Base-by-base conservation (phyloP, 2,888 invertebrate genomes). In the Brachyptera putata region DNA sequence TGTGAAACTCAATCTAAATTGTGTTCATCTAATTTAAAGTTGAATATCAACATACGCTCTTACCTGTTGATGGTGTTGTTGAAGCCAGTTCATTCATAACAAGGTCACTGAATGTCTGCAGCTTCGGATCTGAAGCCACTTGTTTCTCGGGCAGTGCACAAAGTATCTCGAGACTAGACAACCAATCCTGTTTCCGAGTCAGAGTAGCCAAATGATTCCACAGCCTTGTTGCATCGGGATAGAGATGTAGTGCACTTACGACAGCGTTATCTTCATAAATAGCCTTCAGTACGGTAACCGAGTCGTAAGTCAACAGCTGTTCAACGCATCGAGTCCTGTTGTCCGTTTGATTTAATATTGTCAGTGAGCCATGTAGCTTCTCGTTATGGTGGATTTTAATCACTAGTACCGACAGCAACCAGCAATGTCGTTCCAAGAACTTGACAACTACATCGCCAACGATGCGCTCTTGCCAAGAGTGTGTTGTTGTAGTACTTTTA, bases 321-420 rank as follows among this genome's bases (percentile, higher is more conserved):
- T 83, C 81, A 1, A 86, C 76, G 36, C 79, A 80, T 66, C 78
- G 79, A 0, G 81, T 82, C 14, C 85, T 43, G 5, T 30, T 34
- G 39, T 43, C 53, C 1, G 9, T 21, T 3, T 49, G 36, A 0
- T 30, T 22, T 25, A 34, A 37, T 3, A 50, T 22, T 9, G 49
- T 57, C 14, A 58, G 60, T 16, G 60, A 36, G 1, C 37, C 57
- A 50, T 46, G 37, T 5, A 57, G n/a, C n/a, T n/a, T n/a, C n/a
- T n/a, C n/a, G n/a, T n/a, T n/a, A n/a, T n/a, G 77, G 66, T 85
- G 81, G 64, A 86, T 81, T 69, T 82, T 81, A 67, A 81, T 82
- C 24, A 86, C 78, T n/a, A 87, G 78, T 68, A 84, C 83, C 0
- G 85, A 85, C 43, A 87, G 70, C 0, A 86, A 76, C 85, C 86